Percentiles rank a stretch among this genome's conserved stretches.
Conservation (phyloP, 2,113 vertebrate genomes). For the Oreocharis arfaki region DNA sequence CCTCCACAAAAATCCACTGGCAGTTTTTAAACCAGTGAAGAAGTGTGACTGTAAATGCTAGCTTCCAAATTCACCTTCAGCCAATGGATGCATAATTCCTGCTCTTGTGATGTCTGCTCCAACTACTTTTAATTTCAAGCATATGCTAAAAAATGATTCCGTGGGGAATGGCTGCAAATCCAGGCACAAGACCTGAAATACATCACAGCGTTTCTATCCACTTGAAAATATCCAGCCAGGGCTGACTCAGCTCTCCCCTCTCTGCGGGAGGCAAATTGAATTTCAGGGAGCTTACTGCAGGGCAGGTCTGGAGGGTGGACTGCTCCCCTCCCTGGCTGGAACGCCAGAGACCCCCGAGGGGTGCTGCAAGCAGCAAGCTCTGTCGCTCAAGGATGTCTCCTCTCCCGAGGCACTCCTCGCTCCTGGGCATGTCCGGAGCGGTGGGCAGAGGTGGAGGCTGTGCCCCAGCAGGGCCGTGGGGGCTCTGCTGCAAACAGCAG, state of each 20-base stretch:
- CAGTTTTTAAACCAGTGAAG: background rate
- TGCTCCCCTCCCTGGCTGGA: background rate
- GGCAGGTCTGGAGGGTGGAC: background rate
- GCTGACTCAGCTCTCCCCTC: constrained; percentile 17
- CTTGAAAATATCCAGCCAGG: background rate
- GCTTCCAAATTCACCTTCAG: background rate
- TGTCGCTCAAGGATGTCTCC: accelerated
- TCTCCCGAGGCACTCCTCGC: background rate
- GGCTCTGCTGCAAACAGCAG: background rate
- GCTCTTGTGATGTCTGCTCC: background rate
- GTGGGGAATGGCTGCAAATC: background rate
- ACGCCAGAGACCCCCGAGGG: accelerated
- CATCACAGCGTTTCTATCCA: background rate
- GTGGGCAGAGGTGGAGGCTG: background rate
- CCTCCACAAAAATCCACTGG: background rate
- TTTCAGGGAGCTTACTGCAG: background rate
- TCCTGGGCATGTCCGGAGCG: background rate
- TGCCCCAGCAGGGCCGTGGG: background rate
- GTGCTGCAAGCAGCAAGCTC: background rate
- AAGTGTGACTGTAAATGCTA: background rate
- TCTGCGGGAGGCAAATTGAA: background rate
- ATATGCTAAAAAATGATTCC: background rate
- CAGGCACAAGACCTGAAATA: background rate
- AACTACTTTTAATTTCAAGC: background rate
- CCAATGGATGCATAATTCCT: background rate